These are phyloP conservation scores for Mythimna loreyi DNA, from an alignment of 2,888 invertebrate genomes.

Conservation along the genomic window DNA sequence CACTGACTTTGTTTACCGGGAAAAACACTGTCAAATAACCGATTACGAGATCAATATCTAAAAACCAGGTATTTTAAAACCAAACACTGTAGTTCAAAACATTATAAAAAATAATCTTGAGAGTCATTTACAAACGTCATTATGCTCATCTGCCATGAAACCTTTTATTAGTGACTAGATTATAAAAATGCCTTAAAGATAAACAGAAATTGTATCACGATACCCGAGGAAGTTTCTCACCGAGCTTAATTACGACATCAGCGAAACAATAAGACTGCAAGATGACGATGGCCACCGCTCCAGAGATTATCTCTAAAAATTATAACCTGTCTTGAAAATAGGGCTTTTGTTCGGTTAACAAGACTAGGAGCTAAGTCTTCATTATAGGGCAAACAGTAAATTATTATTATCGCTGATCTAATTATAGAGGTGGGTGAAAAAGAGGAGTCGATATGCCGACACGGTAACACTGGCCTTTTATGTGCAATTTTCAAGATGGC, in stretches of 20 bases:
- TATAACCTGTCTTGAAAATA: conserved; percentile 78
- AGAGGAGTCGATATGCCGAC: conserved; percentile 13
- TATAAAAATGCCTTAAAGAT: conserved; percentile 38
- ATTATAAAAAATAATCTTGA: conserved; percentile 29
- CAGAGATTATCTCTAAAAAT: conserved; percentile 82
- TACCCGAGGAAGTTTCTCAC: conserved; percentile 43
- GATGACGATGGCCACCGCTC: conserved; percentile 80
- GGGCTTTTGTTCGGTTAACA: conserved; percentile 77
- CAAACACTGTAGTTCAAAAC: conserved; percentile 1
- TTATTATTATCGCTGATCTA: conserved; percentile 85
- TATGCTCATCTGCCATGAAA: conserved; percentile 35
- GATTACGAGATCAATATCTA: conserved; percentile 1
- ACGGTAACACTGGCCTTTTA: conserved; percentile 24
- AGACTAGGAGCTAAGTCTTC: conserved; percentile 86
- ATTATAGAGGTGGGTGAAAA: conserved; percentile 71
- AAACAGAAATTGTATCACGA: conserved; percentile 45
- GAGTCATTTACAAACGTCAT: conserved; percentile 9
- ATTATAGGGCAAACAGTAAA: conserved; percentile 82
- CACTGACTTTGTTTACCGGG: background rate
- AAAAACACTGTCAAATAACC: background rate
- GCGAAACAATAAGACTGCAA: conserved; percentile 69
- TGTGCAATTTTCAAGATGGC: conserved; percentile 37
- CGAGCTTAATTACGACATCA: conserved; percentile 62
- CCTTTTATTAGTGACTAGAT: conserved; percentile 33
- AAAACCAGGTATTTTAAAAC: conserved; percentile 5